Evolutionary conservation across 2,113 vertebrate genomes (phyloP).

Genomic region (Erythrocercus mccallii): DNA sequence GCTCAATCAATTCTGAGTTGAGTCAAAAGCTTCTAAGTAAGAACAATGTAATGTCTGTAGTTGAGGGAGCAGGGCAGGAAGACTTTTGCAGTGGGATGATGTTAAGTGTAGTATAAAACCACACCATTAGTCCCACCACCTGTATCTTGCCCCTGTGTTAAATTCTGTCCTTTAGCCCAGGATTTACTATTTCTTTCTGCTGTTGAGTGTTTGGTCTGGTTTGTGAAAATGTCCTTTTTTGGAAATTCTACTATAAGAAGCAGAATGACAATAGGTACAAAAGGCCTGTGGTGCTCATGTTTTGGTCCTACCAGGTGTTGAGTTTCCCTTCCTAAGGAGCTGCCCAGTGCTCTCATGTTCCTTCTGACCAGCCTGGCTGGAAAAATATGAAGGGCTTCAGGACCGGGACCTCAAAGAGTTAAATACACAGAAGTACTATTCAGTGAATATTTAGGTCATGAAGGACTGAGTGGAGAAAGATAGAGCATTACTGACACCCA

Average conservation of each 20-base stretch:
- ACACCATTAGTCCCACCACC: not conserved
- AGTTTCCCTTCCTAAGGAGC: not conserved
- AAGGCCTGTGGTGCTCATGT: not conserved
- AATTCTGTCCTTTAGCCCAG: not conserved
- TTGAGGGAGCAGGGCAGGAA: not conserved
- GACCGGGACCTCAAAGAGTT: not conserved
- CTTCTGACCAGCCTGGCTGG: not conserved
- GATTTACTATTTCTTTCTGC: not conserved
- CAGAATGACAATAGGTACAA: no score
- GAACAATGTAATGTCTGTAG: not conserved
- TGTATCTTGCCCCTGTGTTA: not conserved
- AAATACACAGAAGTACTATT: not conserved
- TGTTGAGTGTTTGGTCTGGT: not conserved
- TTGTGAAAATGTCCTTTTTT: not conserved
- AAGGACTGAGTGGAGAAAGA: not conserved
- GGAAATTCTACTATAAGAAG: accelerated
- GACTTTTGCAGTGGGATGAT: not conserved
- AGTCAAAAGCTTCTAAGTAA: not conserved
- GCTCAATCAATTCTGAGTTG: not conserved
- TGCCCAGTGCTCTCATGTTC: not conserved
- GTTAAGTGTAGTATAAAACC: not conserved
- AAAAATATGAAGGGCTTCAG: not conserved
- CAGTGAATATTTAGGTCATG: constrained; percentile 32
- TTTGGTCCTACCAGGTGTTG: not conserved
- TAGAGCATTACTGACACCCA: not conserved